Base-by-base conservation (phyloP, 2,797 vertebrate species). In the Coranthus polyacanthus region DNA sequence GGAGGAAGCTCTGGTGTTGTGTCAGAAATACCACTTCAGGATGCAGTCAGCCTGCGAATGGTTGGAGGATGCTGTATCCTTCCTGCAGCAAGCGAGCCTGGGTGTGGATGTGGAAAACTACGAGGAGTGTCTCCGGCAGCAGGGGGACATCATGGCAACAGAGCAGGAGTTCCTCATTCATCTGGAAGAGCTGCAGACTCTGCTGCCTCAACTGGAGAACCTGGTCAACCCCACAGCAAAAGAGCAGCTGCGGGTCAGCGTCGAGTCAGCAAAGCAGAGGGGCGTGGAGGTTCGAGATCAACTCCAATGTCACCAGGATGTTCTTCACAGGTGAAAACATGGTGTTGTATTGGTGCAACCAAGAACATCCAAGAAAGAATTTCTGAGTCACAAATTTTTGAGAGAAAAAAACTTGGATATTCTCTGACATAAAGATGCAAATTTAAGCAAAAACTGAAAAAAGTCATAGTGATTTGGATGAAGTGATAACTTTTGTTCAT, bases 31-130 rank as follows among this genome's bases (percentile, higher is more conserved):
- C 81, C 97, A 96, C 76, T 96, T 96, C 68, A 92, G 96, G 75
- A 93, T 94, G 83, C 96, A 98, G 82, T 91, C 92, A 6, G 95
- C 95, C 54, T 95, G 93, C 12, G 96, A 97, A 55, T 99, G 98
- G 98, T 92, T 99, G 56, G 96, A 99, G 82, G 98, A 99, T 16
- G 96, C 96, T 0, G 95, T 96, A 36, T 95, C 95, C 60, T 95
- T 96, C 86, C 86, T 99, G 21, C 96, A 97, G 68, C 94, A 96
- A 81, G 92, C 94, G 4, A 94, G 92, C 82, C 93, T 94, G 0
- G 97, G 98, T 6, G 93, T 99, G 12, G 96, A 99, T 4, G 95
- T 97, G 58, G 98, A 99, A 79, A 96, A 95, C 64, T 95, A 95
- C 0, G 97, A 98, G 84, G 97, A 98, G 74, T 95, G 93, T 78